phyloP scores from a whole-genome alignment of 2,113 vertebrate species.

The Pao palembangensis region DNA sequence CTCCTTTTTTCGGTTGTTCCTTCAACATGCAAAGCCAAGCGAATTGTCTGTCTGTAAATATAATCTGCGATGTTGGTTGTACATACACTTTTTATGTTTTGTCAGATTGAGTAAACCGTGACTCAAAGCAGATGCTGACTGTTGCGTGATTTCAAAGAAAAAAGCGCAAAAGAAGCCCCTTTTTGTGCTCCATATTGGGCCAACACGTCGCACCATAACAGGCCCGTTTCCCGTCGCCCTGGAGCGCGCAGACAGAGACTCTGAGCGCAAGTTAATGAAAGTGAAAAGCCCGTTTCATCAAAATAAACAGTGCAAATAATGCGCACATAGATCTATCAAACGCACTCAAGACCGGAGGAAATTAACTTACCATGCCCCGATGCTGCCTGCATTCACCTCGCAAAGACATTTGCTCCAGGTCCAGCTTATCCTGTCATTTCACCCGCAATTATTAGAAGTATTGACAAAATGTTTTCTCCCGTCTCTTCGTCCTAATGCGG shows the following conservation, averaged over 20 bases:
- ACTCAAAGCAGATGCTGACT: conserved; percentile 75
- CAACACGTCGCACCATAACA: conserved; percentile 48
- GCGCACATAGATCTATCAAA: conserved; percentile 57
- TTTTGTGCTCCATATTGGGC: conserved; percentile 54
- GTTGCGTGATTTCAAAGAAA: conserved; percentile 47
- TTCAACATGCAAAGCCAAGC: conserved; percentile 74
- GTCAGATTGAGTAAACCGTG: conserved; percentile 97
- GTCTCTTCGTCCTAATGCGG: conserved; percentile 94
- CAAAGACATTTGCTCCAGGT: conserved; percentile 71
- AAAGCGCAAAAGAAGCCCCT: conserved; percentile 23
- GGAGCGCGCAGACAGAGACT: conserved; percentile 35
- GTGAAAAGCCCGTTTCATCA: conserved; percentile 45
- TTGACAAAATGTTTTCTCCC: conserved; percentile 96
- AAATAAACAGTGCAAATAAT: conserved; percentile 55
- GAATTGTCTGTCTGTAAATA: conserved; percentile 96
- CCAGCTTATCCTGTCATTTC: conserved; percentile 93
- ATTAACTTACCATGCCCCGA: conserved; percentile 88
- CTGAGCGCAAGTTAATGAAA: conserved; percentile 40
- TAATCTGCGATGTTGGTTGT: conserved; percentile 98
- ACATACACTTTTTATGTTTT: conserved; percentile 99
- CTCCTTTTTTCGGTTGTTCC: conserved; percentile 62
- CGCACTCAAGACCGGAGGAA: conserved; percentile 88
- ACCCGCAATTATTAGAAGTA: conserved; percentile 94
- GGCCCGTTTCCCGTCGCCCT: conserved; percentile 38
- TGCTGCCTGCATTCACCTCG: conserved; percentile 66